These are phyloP conservation scores for Diadegma fenestrale DNA, from an alignment of 2,888 invertebrate species.

Conservation along the genomic window DNA sequence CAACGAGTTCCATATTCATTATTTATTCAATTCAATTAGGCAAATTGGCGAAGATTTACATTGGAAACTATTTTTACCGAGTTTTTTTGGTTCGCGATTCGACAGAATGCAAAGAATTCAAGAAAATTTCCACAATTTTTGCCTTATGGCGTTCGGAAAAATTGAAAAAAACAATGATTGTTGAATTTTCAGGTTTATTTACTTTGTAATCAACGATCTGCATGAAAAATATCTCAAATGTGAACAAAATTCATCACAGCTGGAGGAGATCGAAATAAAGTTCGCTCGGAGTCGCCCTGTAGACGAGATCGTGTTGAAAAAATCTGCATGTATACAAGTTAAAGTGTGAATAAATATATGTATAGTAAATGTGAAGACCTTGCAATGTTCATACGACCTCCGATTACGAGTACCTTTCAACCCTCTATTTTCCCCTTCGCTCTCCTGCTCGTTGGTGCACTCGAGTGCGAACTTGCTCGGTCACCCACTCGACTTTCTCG, in stretches of 20 bases:
- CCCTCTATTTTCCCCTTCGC: conserved; percentile 43
- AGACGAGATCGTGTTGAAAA: not conserved
- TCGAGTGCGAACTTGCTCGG: conserved; percentile 60
- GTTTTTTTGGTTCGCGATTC: too few species aligned
- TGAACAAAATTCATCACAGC: not conserved
- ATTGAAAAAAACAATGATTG: too few species aligned
- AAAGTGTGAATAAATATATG: not conserved
- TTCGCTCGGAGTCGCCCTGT: not conserved
- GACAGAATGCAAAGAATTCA: too few species aligned
- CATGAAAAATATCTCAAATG: not conserved
- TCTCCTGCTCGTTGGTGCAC: conserved; percentile 48
- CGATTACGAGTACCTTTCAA: conserved; percentile 38
- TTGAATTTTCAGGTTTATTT: too few species aligned
- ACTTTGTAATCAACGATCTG: too few species aligned
- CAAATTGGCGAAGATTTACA: too few species aligned
- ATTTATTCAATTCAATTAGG: conserved; percentile 1
- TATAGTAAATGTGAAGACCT: conserved; percentile 42
- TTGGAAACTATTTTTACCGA: too few species aligned
- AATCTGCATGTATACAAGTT: not conserved
- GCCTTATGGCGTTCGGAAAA: too few species aligned
- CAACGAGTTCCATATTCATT: conserved; percentile 19
- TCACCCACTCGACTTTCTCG: conserved; percentile 62
- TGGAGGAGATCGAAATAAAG: not conserved
- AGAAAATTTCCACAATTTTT: too few species aligned
- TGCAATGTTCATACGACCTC: conserved; percentile 42